Evolutionary conservation across 2,113 vertebrate genomes (phyloP).

Genomic region (Bubo scandiacus): DNA sequence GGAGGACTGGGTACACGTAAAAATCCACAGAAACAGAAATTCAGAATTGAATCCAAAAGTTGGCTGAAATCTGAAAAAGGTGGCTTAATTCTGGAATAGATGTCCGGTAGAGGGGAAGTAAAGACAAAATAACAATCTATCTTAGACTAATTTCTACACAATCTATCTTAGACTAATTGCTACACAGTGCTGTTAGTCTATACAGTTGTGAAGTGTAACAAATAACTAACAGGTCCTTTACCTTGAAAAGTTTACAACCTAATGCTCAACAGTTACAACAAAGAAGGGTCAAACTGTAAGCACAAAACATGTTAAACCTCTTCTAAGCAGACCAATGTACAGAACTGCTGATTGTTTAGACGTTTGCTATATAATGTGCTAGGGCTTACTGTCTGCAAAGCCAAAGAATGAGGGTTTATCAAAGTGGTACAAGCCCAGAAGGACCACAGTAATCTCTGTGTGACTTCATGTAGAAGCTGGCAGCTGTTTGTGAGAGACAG

Average conservation of each 20-base stretch:
- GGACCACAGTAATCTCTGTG: not conserved
- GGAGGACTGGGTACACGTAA: not conserved
- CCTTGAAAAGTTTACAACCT: not conserved
- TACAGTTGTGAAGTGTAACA: not conserved
- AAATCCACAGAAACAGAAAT: not conserved
- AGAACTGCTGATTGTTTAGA: not conserved
- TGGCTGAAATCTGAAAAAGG: not conserved
- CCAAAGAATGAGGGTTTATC: not conserved
- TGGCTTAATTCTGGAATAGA: not conserved
- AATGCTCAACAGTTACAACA: not conserved
- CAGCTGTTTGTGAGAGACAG: not conserved
- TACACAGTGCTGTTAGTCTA: not conserved
- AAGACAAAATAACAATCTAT: not conserved
- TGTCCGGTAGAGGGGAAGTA: not conserved
- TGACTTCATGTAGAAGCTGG: not conserved
- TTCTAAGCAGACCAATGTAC: not conserved
- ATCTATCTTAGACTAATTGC: not conserved
- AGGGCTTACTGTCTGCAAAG: not conserved
- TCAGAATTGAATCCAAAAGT: not conserved
- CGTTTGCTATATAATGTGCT: not conserved
- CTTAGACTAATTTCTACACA: not conserved
- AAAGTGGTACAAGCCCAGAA: not conserved
- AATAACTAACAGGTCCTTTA: not conserved
- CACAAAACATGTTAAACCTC: not conserved
- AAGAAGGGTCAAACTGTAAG: not conserved